These are phyloP conservation scores for Acrobasis suavella DNA, from an alignment of 2,888 invertebrate genomes.

Conservation along the genomic window DNA sequence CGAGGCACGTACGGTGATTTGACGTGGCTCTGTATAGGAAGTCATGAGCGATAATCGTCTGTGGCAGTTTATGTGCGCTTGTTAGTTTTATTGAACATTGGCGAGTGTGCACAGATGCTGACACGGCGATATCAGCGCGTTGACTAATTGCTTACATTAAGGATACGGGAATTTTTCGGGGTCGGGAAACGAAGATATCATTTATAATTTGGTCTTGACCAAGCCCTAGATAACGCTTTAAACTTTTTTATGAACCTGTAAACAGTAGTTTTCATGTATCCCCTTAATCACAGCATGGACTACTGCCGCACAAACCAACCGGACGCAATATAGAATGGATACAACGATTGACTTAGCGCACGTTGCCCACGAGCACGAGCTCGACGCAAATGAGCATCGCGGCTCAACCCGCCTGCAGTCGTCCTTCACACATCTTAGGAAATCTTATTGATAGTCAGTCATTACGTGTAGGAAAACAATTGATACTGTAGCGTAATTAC, in stretches of 20 bases:
- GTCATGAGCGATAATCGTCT: constrained; percentile 28
- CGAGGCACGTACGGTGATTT: constrained; percentile 46
- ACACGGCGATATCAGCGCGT: constrained; percentile 61
- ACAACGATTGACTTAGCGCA: constrained; percentile 69
- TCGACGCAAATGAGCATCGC: constrained; percentile 28
- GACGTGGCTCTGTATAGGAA: constrained; percentile 40
- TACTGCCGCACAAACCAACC: constrained; percentile 45
- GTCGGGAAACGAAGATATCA: no score
- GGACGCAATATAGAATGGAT: constrained; percentile 70
- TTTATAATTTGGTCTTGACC: no score
- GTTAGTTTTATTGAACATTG: constrained; percentile 45
- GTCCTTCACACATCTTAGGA: constrained; percentile 22
- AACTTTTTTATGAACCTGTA: no score
- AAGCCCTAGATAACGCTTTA: no score
- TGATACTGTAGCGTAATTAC: constrained; percentile 47
- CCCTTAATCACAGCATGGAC: constrained; percentile 59
- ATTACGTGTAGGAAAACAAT: constrained; percentile 44
- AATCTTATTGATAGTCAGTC: constrained; percentile 41
- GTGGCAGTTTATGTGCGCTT: constrained; percentile 34
- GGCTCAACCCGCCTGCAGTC: constrained; percentile 9
- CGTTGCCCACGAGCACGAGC: constrained; percentile 54
- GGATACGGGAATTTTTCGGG: no score
- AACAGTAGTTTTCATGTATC: no score
- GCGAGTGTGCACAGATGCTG: constrained; percentile 55
- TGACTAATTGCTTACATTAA: constrained; percentile 77